phyloP scores from a whole-genome alignment of 1,140 invertebrate genomes.

The Neotoxoptera formosana region DNA sequence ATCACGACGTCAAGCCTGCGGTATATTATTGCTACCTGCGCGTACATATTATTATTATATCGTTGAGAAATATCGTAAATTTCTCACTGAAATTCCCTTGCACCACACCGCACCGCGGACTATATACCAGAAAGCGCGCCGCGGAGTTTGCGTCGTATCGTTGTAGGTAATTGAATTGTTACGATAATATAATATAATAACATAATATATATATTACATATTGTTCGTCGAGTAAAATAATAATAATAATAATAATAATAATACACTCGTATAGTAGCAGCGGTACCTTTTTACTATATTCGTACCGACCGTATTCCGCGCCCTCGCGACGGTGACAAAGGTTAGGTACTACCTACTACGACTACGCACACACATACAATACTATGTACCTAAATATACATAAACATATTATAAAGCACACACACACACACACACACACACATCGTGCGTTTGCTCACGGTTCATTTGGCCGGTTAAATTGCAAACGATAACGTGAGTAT shows the following conservation, averaged over 20 bases:
- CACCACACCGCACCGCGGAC: no score
- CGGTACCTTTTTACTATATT: no score
- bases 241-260: not conserved
- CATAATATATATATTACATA: not conserved
- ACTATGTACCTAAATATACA: no score
- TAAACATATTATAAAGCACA: not conserved
- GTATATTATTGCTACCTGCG: not conserved
- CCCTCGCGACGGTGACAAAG: not conserved
- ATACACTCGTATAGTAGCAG: not conserved
- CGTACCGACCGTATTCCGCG: no score
- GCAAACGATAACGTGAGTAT: constrained; percentile 2
- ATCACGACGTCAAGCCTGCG: not conserved
- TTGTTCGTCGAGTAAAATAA: not conserved
- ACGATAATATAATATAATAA: not conserved
- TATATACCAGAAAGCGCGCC: not conserved
- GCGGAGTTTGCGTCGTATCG: not conserved
- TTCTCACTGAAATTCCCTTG: not conserved
- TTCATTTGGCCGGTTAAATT: constrained; percentile 27
- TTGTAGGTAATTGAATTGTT: not conserved
- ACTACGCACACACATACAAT: not conserved
- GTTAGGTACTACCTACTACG: not conserved
- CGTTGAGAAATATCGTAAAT: not conserved
- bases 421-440: not conserved
- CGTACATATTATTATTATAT: not conserved
- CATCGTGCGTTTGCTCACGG: not conserved